phyloP scores from a whole-genome alignment of 1,140 invertebrate genomes.

The Procambarus clarkii region DNA sequence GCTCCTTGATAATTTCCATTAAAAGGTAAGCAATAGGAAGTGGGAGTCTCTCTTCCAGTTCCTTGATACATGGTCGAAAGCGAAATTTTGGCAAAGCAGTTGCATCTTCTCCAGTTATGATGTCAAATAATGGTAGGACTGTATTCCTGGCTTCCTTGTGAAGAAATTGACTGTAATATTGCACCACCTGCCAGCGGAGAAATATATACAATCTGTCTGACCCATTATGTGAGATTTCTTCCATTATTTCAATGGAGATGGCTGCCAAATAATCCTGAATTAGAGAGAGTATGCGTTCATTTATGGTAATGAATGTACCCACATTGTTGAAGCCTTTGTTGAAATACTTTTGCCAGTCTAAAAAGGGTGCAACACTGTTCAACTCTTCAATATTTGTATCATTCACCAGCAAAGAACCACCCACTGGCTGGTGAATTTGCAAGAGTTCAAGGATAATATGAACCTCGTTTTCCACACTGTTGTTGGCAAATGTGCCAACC shows the following conservation, averaged over 20 bases:
- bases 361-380: conserved; percentile 26
- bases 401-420: conserved; percentile 35
- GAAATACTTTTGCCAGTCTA: conserved; percentile 53
- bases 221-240: conserved; percentile 30
- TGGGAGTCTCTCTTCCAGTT: conserved; percentile 43
- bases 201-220: conserved; percentile 34
- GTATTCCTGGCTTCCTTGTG: conserved; percentile 34
- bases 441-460: conserved; percentile 13
- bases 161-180: conserved; percentile 46
- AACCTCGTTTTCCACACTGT: conserved; percentile 8
- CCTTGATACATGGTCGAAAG: conserved; percentile 37
- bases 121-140: conserved; percentile 28
- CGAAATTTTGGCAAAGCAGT: conserved; percentile 19
- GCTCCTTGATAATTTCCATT: conserved; percentile 23
- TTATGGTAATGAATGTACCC: conserved; percentile 5
- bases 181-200: conserved; percentile 45
- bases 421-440: conserved; percentile 16
- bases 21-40: conserved; percentile 20
- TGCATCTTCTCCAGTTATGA: conserved; percentile 21
- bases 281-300: conserved; percentile 40
- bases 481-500: conserved; percentile 34
- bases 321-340: conserved; percentile 42
- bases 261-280: conserved; percentile 41
- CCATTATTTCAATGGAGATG: conserved; percentile 33
- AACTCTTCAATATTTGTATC: conserved; percentile 19